Evolutionary conservation across 2,797 vertebrate genomes (phyloP), one percentile per base, ranked within the genome.

Genomic region (Telmatherina bonti): DNA sequence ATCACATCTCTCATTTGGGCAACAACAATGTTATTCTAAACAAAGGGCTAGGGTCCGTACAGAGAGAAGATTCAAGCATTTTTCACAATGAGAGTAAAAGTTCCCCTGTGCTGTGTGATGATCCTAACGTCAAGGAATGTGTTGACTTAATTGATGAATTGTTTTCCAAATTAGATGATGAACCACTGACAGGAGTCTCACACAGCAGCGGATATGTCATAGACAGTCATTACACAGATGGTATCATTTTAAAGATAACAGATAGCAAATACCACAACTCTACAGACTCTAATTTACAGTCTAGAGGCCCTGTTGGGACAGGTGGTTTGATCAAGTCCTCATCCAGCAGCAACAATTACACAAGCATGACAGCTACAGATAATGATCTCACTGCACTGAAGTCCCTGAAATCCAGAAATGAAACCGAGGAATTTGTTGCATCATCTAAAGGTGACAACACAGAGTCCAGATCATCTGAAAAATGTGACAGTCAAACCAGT

Each of bases 121-220:
- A 87, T 67, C 76, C 77, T 8, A 85, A 88, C 65, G 81, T 73
- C 31, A 90, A 91, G 75, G 91, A 84, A 65, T 92, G 88, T 51
- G 81, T 82, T 70, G 87, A 92, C 70, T 84, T 92, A 57, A 94
- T 93, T 62, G 92, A 93, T 69, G 87, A 81, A 55, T 81, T 95
- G 72, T 92, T 94, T 56, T 90, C 90, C 36, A 89, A 90, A 61
- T 87, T 93, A 79, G 93, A 93, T 54, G 83, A 92, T 15, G 89
- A 93, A 67, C 78, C 90, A n/a, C 61, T 91, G 47, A 91, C 91
- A 88, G 84, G 73, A 22, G 85, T 87, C 53, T 73, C 84, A 53
- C 81, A 83, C 57, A 81, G 72, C 10, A 62, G 83, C 62, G 85
- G 70, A 35, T 85, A 78, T 64, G 62, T 74, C 7, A 79, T 89